phyloP scores from a whole-genome alignment of 2,888 invertebrate genomes.

The Aricia artaxerxes region DNA sequence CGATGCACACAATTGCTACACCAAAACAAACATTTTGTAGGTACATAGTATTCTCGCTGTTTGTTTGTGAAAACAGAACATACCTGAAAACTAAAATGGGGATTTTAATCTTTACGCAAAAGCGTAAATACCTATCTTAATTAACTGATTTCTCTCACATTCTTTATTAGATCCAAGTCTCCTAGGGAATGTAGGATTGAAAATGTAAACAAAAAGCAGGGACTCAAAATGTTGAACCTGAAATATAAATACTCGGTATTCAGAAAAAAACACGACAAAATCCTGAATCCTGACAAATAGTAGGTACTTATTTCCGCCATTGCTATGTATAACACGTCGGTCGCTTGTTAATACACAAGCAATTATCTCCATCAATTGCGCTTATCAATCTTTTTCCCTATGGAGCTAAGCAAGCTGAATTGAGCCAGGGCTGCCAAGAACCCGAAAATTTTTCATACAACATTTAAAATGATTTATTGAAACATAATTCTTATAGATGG shows the following conservation, averaged over 20 bases:
- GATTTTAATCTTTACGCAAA: too few relatives aligned
- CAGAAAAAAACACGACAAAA: too few relatives aligned
- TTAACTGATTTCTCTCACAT: too few relatives aligned
- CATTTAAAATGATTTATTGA: neutral
- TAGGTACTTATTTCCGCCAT: neutral
- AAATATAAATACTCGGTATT: too few relatives aligned
- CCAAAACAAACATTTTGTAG: neutral
- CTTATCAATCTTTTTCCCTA: conserved; percentile 18
- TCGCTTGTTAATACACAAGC: conserved; percentile 2
- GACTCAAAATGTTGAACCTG: too few relatives aligned
- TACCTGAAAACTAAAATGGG: neutral
- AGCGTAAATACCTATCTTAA: too few relatives aligned
- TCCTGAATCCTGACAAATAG: too few relatives aligned
- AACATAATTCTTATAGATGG: neutral
- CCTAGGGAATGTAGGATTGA: too few relatives aligned
- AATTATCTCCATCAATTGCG: conserved; percentile 22
- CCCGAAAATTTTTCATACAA: neutral
- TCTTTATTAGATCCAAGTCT: too few relatives aligned
- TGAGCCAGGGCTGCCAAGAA: neutral
- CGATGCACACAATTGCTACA: neutral
- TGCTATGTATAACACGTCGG: neutral
- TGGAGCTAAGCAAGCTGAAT: conserved; percentile 24
- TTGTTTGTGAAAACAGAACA: neutral
- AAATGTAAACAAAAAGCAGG: too few relatives aligned
- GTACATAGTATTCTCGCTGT: neutral